Evolutionary conservation across 2,888 invertebrate genomes (phyloP), one percentile per base, ranked within the genome.

Genomic region (Drosophila rellima): DNA sequence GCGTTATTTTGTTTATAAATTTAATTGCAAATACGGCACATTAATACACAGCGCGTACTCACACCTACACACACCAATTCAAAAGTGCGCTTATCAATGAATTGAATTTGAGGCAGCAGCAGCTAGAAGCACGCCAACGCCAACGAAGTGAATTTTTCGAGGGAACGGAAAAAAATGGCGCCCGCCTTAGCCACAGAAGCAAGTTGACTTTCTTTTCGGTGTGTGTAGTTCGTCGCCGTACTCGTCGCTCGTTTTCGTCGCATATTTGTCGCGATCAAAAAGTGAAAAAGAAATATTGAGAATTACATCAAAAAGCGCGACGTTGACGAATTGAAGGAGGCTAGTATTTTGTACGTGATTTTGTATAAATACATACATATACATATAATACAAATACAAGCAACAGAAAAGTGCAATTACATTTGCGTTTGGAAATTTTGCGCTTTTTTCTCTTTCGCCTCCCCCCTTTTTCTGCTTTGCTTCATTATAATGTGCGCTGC

Each of bases 401-500:
- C 78, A 88, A 88, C 73, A 88, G 83, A 86, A 73, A 90, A 87
- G 86, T 83, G 88, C 88, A 90, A 89, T 89, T 88, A 85, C 81
- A 89, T 90, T 88, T 86, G 86, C 87, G 89, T 89, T 86, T 85
- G 85, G 90, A 85, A 89, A 85, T 85, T 84, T 85, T 90, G 85
- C 85, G 85, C 90, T 88, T 89, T 85, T 85, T 88, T 90, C 78
- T 84, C 89, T 89, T 84, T 82, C 88, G 89, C 89, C 89, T 73
- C 62, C 84, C 73, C 73, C 55, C 39, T 70, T 74, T 76, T 80
- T 69, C 74, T 74, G 79, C 70, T 71, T 73, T 82, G 77, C 83
- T 80, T 68, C 75, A 87, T 79, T 82, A 82, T 72, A 89, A 92
- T 92, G 92, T 92, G 92, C 91, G 93, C 93, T 82, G 93, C 93